phyloP scores from a whole-genome alignment of 2,797 vertebrate species.

The Sebastes matsubarae region DNA sequence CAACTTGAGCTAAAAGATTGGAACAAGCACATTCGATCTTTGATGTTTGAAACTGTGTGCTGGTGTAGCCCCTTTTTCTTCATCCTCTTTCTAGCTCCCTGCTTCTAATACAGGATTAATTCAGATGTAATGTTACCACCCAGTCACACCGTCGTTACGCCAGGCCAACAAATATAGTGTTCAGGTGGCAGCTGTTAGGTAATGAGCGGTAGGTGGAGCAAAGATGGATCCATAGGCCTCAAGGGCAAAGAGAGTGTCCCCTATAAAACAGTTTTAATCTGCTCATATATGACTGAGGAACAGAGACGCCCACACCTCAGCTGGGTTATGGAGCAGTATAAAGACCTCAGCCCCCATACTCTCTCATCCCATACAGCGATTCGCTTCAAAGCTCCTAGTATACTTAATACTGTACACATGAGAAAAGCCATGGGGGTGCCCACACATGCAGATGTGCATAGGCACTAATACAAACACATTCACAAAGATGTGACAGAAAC shows the following conservation, averaged over 20 bases:
- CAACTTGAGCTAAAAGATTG: neutral
- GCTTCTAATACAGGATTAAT: constrained; percentile 18
- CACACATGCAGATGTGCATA: neutral
- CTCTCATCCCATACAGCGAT: constrained; percentile 14
- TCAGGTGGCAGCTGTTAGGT: constrained; percentile 50
- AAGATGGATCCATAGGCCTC: constrained; percentile 45
- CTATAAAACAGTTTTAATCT: constrained; percentile 80
- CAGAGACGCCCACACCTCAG: constrained; percentile 57
- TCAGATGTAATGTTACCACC: constrained; percentile 16
- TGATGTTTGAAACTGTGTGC: neutral
- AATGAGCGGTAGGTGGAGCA: constrained; percentile 44
- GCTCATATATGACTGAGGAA: constrained; percentile 67
- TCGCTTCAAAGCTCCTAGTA: constrained; percentile 20
- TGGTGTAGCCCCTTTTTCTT: neutral
- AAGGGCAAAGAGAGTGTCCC: constrained; percentile 71
- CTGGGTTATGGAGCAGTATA: constrained; percentile 68
- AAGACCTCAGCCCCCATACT: constrained; percentile 44
- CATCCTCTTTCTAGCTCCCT: neutral
- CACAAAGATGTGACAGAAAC: constrained; percentile 2
- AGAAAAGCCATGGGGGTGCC: neutral
- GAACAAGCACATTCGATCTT: neutral
- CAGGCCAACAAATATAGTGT: constrained; percentile 46
- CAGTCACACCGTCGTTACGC: constrained; percentile 2
- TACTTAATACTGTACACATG: neutral
- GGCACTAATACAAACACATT: neutral